These are phyloP conservation scores for Noctilio leporinus DNA, from an alignment of 2,113 vertebrate genomes.

Conservation along the genomic window DNA sequence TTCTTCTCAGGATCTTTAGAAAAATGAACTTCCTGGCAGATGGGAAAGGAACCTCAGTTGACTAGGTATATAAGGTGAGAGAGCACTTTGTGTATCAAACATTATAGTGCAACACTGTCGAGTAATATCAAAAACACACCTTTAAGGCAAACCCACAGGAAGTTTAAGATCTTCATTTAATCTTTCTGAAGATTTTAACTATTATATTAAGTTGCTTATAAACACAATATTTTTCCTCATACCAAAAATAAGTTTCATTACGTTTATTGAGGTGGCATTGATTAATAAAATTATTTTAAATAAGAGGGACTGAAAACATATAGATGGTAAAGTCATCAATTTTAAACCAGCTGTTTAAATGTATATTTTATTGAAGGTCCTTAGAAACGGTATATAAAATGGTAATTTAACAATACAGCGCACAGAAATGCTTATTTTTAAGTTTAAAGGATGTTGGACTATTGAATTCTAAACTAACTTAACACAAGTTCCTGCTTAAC, in stretches of 20 bases:
- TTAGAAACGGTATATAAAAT: not conserved
- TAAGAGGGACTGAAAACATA: not conserved
- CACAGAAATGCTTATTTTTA: not conserved
- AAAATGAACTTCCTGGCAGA: not conserved
- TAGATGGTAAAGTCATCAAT: not conserved
- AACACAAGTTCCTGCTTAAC: not conserved
- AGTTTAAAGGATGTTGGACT: not conserved
- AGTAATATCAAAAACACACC: not conserved
- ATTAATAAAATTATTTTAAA: not conserved
- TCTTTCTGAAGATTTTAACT: not conserved
- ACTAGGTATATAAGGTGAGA: slow-evolving; percentile 1
- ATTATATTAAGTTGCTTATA: not conserved
- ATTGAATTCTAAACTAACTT: slow-evolving; percentile 1
- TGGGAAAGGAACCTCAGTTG: not conserved
- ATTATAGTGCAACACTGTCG: not conserved
- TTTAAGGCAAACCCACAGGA: not conserved
- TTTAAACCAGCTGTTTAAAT: not conserved
- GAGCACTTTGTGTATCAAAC: not conserved
- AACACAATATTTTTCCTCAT: not conserved
- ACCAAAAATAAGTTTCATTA: not conserved
- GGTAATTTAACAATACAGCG: not conserved
- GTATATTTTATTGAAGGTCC: not conserved
- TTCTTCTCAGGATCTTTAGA: not conserved
- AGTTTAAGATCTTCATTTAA: not conserved
- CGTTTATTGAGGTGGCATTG: not conserved